phyloP scores from a whole-genome alignment of 2,113 vertebrate species.

The Saccopteryx leptura region DNA sequence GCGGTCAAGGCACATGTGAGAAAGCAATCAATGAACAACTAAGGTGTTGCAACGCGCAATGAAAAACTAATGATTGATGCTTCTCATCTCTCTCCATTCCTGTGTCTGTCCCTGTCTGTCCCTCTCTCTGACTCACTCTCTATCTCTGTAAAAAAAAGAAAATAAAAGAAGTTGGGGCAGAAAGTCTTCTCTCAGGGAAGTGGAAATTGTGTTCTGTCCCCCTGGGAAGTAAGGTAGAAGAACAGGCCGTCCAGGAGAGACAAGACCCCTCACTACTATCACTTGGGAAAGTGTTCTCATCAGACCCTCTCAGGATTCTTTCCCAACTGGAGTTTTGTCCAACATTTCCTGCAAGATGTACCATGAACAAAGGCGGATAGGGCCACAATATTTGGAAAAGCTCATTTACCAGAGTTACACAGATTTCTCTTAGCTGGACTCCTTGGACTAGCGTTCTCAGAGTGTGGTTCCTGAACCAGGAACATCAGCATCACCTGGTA shows the following conservation, averaged over 20 bases:
- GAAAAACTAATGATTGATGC: too few species aligned
- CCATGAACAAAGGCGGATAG: not conserved
- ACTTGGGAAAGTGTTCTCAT: not conserved
- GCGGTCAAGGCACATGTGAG: too few species aligned
- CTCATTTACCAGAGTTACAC: not conserved
- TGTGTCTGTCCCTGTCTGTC: too few species aligned
- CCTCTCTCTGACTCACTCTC: too few species aligned
- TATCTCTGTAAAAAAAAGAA: too few species aligned
- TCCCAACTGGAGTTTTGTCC: not conserved
- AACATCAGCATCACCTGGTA: not conserved
- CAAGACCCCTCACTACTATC: not conserved
- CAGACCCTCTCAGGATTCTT: not conserved
- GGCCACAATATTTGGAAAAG: not conserved
- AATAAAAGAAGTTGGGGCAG: not conserved
- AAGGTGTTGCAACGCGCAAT: too few species aligned
- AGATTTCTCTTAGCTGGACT: not conserved
- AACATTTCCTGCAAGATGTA: not conserved
- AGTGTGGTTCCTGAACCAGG: not conserved
- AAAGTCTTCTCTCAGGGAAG: not conserved
- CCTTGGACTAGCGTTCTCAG: not conserved
- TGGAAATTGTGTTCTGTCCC: not conserved
- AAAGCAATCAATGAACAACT: too few species aligned
- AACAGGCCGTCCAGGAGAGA: not conserved
- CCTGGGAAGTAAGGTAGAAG: not conserved
- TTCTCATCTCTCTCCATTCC: too few species aligned